Evolutionary conservation across 2,888 invertebrate species (phyloP), one percentile per base, ranked within the genome.

Genomic region (Nomada ruficornis): DNA sequence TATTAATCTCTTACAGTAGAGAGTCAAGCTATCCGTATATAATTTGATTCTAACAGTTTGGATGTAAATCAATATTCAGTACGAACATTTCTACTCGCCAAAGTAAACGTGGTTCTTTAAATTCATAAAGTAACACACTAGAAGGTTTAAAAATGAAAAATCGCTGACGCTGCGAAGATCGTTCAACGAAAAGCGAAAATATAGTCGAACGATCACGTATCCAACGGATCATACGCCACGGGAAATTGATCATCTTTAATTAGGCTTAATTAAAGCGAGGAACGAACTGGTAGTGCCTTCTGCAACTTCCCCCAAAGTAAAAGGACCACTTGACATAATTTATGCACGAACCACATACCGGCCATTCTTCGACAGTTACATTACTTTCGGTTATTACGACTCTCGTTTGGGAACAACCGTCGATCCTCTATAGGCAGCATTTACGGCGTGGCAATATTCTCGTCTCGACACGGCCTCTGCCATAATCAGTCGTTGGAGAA

Each of bases 381-480:
- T 84, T 81, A 86, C 81, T 86, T 73, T 84, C 78, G 81, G 63
- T 81, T 80, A 77, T 78, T 77, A 70, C 87, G 65, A 20, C 65
- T 69, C 72, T 74, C 76, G 77, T 72, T 71, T 52, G 62, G 42
- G 60, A 26, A 63, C 65, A 44, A 64, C 26, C 74, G n/a, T 26
- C 62, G 73, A 76, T 68, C 68, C 57, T 78, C 89, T 89, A 90
- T 78, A 87, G 80, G 86, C 90, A 91, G 69, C 91, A 90, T 84
- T 87, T 89, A 69, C 86, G 90, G 50, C 90, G 88, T 29, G 90
- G 88, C 65, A 91, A 75, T 88, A 91, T 90, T 78, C 87, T 89
- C 63, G 91, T 91, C 86, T 91, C 90, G 68, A 91, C 88, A 59
- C 88, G 89, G 64, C 90, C 91, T 60, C 88, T 63, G 18, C 86